Conservation (phyloP, 1,140 invertebrate species). For the Cyclina sinensis region DNA sequence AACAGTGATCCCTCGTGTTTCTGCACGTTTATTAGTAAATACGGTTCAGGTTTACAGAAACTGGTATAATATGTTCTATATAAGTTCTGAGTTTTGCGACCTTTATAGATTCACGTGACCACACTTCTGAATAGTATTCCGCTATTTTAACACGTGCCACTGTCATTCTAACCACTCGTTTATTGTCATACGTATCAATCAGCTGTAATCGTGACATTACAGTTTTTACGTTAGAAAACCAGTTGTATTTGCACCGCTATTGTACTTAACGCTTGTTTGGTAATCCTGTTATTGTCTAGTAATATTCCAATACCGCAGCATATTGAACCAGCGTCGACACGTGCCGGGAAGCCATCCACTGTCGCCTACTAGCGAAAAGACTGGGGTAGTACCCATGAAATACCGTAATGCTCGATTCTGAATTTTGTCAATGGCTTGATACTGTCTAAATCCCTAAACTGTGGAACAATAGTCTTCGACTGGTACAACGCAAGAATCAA, state of each 20-base stretch:
- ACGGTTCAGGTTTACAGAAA: too few relatives aligned
- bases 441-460: neutral
- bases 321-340: neutral
- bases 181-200: neutral
- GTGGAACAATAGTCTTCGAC: neutral
- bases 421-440: neutral
- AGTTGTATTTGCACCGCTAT: neutral
- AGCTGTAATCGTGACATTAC: neutral
- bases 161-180: neutral
- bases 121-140: neutral
- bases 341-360: neutral
- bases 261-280: neutral
- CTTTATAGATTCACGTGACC: neutral
- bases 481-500: neutral
- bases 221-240: neutral
- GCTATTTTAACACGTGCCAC: neutral
- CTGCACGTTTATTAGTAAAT: too few relatives aligned
- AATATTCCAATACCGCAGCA: neutral
- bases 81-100: constrained; percentile 50
- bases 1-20: too few relatives aligned
- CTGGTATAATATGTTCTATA: too few relatives aligned
- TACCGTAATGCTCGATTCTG: neutral
- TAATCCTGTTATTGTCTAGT: neutral
- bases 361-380: neutral
- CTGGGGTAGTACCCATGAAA: neutral